Conservation (phyloP, 2,888 invertebrate genomes). For the Flabesymbios commensalis region DNA sequence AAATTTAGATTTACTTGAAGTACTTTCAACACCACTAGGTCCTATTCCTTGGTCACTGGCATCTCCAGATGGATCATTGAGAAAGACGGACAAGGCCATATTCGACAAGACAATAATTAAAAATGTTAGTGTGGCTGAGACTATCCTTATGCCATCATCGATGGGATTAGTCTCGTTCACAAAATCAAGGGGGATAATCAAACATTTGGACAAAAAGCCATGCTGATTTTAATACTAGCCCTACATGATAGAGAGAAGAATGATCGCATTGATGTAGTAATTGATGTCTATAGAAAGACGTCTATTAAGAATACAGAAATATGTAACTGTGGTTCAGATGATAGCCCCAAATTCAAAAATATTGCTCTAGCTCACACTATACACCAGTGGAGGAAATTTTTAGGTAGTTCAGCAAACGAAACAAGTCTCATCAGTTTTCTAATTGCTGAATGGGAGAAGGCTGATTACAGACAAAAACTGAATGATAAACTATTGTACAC, state of each 20-base stretch:
- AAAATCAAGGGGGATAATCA: slow-evolving; percentile 20
- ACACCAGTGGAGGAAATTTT: slow-evolving; percentile 4
- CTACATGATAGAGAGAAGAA: slow-evolving; percentile 14
- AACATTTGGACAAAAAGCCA: slow-evolving; percentile 22
- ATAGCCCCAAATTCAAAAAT: neutral
- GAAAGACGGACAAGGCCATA: slow-evolving; percentile 27
- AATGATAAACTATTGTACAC: neutral
- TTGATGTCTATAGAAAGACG: slow-evolving; percentile 26
- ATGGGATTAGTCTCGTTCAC: slow-evolving; percentile 29
- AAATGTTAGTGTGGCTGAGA: slow-evolving; percentile 23
- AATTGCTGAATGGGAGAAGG: neutral
- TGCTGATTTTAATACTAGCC: slow-evolving; percentile 10
- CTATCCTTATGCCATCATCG: slow-evolving; percentile 19
- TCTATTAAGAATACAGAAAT: slow-evolving; percentile 28
- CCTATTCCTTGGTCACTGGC: slow-evolving; percentile 28
- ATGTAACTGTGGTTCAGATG: neutral
- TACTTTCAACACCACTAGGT: slow-evolving; percentile 27
- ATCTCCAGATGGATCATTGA: slow-evolving; percentile 21
- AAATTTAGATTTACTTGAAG: no score
- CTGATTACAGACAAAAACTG: neutral
- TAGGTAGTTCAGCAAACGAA: neutral
- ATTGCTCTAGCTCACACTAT: slow-evolving; percentile 4
- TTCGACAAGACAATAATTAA: slow-evolving; percentile 20
- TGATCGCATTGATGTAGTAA: slow-evolving; percentile 27
- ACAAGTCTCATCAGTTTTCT: neutral